Conservation (phyloP, 2,113 vertebrate species). For the Ahaetulla prasina region DNA sequence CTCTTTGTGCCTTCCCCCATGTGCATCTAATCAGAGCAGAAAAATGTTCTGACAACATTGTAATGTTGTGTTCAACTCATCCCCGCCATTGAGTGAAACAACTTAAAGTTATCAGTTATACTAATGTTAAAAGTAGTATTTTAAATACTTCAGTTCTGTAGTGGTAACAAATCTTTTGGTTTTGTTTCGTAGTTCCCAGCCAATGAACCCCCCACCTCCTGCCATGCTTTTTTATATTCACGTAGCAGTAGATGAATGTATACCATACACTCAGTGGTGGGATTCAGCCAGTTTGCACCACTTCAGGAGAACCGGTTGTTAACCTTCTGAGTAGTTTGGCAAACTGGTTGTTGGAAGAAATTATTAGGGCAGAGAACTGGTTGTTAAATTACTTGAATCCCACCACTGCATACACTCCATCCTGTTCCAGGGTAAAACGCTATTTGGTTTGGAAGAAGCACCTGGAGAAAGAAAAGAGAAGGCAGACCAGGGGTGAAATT, state of each 20-base stretch:
- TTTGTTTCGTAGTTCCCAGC: not conserved
- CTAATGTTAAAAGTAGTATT: not conserved
- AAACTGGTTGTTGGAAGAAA: too few relatives aligned
- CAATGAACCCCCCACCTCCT: not conserved
- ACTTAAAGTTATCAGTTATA: not conserved
- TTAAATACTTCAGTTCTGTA: not conserved
- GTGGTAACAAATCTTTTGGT: not conserved
- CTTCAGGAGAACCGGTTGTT: too few relatives aligned
- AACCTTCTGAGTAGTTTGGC: too few relatives aligned
- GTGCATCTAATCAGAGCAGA: not conserved
- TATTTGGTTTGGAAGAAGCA: not conserved
- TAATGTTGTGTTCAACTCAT: not conserved
- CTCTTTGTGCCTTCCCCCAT: not conserved
- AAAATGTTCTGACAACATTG: not conserved
- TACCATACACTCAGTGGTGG: not conserved
- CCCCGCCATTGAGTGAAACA: not conserved
- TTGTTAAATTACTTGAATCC: too few relatives aligned
- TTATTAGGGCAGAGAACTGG: too few relatives aligned
- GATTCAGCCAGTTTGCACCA: too few relatives aligned
- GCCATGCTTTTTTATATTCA: not conserved
- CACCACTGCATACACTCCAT: not conserved
- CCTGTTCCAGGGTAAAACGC: not conserved
- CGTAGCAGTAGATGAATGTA: not conserved
- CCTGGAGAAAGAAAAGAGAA: too few relatives aligned
- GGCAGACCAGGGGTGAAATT: too few relatives aligned